Base-by-base conservation (phyloP, 2,113 vertebrate species). In the Platycercus adscitus region DNA sequence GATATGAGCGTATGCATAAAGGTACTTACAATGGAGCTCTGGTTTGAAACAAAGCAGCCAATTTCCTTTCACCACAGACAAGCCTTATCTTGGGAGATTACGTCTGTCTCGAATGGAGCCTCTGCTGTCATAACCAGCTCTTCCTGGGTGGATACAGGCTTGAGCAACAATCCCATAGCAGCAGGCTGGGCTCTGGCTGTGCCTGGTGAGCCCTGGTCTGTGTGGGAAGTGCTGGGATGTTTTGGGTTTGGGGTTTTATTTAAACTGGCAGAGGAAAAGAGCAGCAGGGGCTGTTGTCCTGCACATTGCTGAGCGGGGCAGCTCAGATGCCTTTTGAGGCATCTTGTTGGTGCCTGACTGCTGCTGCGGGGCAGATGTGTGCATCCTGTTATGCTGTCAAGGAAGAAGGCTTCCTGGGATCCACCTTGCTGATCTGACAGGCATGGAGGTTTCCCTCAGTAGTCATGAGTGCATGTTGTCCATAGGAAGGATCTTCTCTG, bases 261-360 rank as follows among this genome's bases (percentile, higher is more conserved):
- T 5, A 2, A 39, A 26, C 39, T 29, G 6, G 20, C 6, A 13
- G 29, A 60, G 49, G 37, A 47, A 28, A 28, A 46, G 25, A 55
- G 20, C 39, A 26, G 12, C 12, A 33, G 49, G 35, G 26, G 13
- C 26, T 21, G 0, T 35, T 75, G 46, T 60, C 11, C 25, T 50
- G 44, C 6, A 0, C 1, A 0, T 21, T 39, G 47, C 11, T n/a
- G 24, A 73, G 60, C 10, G 10, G 35, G 44, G 43, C 28, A 56
- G 2, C n/a, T 70, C 11, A 25, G 19, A 15, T 58, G 61, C 37
- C 13, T 44, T 63, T 37, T 1, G 12, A 28, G 77, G 55, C 63
- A 49, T 31, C 43, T 72, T 2, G 0, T 5, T 2, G 3, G 4
- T 79, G 26, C 16, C 29, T 44, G 55, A 0, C 1, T n/a, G 52